These are phyloP conservation scores for Brassicogethes aeneus DNA, from an alignment of 2,888 invertebrate genomes.

Conservation along the genomic window DNA sequence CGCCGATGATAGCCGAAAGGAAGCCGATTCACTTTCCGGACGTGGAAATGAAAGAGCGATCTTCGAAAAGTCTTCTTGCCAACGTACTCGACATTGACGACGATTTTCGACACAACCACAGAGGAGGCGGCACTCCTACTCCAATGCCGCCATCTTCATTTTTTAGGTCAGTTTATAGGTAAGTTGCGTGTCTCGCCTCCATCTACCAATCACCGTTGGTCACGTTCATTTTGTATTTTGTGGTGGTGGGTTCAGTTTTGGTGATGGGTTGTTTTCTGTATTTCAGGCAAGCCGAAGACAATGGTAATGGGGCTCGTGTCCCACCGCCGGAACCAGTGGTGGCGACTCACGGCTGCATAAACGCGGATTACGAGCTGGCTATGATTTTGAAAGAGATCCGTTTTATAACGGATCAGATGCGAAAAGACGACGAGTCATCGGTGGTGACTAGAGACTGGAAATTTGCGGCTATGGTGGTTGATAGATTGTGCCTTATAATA, in stretches of 20 bases:
- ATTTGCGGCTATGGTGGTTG: conserved; percentile 99
- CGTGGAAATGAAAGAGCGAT: conserved; percentile 68
- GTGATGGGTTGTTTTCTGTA: conserved; percentile 2
- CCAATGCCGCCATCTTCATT: conserved; percentile 52
- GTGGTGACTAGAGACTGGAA: conserved; percentile 98
- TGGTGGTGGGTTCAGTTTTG: conserved; percentile 10
- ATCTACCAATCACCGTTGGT: neutral
- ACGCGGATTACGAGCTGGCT: conserved; percentile 89
- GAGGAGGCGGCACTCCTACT: conserved; percentile 52
- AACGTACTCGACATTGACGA: conserved; percentile 95
- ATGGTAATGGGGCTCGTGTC: conserved; percentile 50
- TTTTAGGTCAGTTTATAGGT: conserved; percentile 71
- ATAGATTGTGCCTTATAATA: conserved; percentile 98
- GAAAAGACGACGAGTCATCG: conserved; percentile 89
- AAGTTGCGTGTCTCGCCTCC: conserved; percentile 16
- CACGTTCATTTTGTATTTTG: too few relatives aligned
- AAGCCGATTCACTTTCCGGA: conserved; percentile 39
- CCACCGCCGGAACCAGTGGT: conserved; percentile 65
- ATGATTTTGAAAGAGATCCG: conserved; percentile 91
- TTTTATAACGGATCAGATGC: conserved; percentile 88
- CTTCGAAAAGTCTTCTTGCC: conserved; percentile 87
- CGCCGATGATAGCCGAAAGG: conserved; percentile 40
- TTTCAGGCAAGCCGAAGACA: conserved; percentile 41
- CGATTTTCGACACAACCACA: conserved; percentile 70
- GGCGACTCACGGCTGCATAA: conserved; percentile 78